These are phyloP conservation scores for Teinopalpus imperialis DNA, from an alignment of 2,888 invertebrate genomes.

Conservation along the genomic window DNA sequence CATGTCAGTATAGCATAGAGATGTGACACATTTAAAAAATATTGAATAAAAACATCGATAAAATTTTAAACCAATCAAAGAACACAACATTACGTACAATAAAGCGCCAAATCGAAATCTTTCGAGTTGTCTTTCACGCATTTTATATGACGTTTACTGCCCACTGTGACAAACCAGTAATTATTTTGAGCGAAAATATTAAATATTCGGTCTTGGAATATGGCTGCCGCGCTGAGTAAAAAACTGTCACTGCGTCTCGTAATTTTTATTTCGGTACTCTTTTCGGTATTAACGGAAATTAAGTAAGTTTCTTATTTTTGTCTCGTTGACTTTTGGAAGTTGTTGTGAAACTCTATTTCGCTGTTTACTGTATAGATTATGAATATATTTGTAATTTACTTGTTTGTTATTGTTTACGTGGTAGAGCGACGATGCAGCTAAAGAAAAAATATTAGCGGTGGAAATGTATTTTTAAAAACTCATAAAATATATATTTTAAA, in stretches of 20 bases:
- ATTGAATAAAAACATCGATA: conserved; percentile 15
- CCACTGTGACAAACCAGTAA: conserved; percentile 44
- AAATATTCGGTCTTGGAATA: conserved; percentile 38
- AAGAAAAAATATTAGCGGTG: too few relatives aligned
- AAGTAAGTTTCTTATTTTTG: conserved; percentile 20
- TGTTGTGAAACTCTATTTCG: conserved; percentile 15
- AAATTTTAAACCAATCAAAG: conserved; percentile 27
- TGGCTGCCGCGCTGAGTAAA: conserved; percentile 28
- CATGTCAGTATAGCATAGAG: conserved; percentile 2
- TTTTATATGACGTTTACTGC: conserved; percentile 40
- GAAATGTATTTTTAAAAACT: too few relatives aligned
- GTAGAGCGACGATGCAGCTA: too few relatives aligned
- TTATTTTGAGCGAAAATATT: conserved; percentile 43
- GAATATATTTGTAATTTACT: conserved; percentile 1
- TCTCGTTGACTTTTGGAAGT: conserved; percentile 4
- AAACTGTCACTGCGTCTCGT: conserved; percentile 23
- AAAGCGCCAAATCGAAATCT: conserved; percentile 35
- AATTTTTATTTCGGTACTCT: conserved; percentile 24
- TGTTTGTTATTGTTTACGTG: too few relatives aligned
- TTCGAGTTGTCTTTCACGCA: conserved; percentile 36
- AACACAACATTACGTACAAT: conserved; percentile 33
- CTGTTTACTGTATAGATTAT: neutral
- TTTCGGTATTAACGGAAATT: conserved; percentile 25
- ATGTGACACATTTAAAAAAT: conserved; percentile 3
- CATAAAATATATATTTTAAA: too few relatives aligned